Percentiles rank a stretch among this genome's conserved stretches.
Evolutionary conservation across 2,113 vertebrate genomes (phyloP).

Genomic region (Laterallus jamaicensis): DNA sequence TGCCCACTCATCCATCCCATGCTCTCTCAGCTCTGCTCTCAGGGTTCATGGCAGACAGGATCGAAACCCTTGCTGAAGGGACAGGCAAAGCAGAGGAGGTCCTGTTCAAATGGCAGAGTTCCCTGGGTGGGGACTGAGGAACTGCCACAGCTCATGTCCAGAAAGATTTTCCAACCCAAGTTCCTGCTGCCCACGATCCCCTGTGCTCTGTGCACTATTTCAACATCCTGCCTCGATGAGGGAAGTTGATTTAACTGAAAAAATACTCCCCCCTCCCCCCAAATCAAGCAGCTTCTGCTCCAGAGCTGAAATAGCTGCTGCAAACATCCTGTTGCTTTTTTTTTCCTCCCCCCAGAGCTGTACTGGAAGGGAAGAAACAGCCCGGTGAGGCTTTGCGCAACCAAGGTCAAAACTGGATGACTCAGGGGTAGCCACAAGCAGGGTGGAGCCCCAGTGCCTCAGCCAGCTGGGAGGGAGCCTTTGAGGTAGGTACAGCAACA

Average conservation of each 20-base stretch:
- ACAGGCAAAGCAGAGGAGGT: not conserved
- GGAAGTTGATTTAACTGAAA: slow-evolving; percentile 22
- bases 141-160: not conserved
- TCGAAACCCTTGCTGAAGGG: not conserved
- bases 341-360: no score
- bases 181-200: not conserved
- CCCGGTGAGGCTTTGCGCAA: slow-evolving; percentile 25
- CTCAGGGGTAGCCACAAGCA: not conserved
- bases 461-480: not conserved
- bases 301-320: not conserved
- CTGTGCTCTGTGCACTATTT: not conserved
- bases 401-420: not conserved
- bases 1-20: no score
- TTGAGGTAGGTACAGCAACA: not conserved
- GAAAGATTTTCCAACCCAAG: not conserved
- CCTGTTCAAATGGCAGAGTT: rapidly evolving
- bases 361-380: slow-evolving; percentile 26
- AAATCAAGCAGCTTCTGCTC: not conserved
- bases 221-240: not conserved
- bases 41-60: no score
- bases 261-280: not conserved
- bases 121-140: not conserved
- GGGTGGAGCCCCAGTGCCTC: not conserved
- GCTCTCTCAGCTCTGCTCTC: no score
- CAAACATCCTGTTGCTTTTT: slow-evolving; percentile 10